Conservation (phyloP, 2,797 vertebrate genomes). For the Falco berigora region DNA sequence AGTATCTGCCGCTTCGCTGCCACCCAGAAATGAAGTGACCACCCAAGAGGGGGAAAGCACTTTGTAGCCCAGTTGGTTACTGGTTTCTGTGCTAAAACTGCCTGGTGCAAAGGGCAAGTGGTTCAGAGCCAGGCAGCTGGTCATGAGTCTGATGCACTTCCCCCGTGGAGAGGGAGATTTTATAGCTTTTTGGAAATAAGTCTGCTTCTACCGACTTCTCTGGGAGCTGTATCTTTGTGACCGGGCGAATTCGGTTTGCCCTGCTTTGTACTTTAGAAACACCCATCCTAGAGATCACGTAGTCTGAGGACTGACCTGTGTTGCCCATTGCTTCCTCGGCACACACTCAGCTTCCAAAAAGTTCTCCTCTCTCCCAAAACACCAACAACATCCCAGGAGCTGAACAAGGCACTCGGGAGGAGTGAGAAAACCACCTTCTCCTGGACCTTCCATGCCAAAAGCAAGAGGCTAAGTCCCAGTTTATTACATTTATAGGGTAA, state of each 20-base stretch:
- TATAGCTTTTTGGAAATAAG: neutral
- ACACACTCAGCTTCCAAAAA: neutral
- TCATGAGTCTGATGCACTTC: neutral
- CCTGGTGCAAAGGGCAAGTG: neutral
- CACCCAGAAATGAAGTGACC: neutral
- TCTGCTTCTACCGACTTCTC: neutral
- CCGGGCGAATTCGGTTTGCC: neutral
- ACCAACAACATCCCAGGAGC: neutral
- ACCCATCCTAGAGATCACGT: neutral
- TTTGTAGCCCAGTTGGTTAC: neutral
- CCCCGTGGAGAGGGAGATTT: neutral
- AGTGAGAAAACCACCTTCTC: neutral
- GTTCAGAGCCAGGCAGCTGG: neutral
- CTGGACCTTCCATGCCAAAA: neutral
- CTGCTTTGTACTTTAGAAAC: neutral
- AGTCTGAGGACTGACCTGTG: neutral
- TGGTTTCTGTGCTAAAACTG: neutral
- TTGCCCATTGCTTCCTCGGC: neutral
- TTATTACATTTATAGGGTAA: conserved; percentile 43
- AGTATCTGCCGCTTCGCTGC: neutral
- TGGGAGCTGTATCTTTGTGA: neutral
- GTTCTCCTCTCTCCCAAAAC: neutral
- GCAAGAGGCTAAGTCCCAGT: neutral
- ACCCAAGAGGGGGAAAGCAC: neutral
- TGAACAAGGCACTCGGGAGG: fast-evolving